Evolutionary conservation across 2,888 invertebrate genomes (phyloP), one percentile per base, ranked within the genome.

Genomic region (Stenotaenia linearis): DNA sequence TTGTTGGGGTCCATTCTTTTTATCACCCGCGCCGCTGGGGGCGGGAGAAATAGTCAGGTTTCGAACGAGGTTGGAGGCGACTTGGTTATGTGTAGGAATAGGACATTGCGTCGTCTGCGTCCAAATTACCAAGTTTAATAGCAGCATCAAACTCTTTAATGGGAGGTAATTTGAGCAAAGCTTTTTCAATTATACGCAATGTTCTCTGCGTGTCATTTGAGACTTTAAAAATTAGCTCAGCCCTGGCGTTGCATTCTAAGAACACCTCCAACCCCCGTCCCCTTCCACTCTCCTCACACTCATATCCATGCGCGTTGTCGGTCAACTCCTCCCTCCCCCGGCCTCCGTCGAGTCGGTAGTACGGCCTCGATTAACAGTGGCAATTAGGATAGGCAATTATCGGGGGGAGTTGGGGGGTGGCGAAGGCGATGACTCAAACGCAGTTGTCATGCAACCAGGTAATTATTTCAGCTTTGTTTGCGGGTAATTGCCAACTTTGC

Each of bases 381-480:
- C 77, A 77, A 77, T 77, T 77, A 77, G 35, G 77, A 37, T 35
- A 35, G 35, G 77, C 77, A 77, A 77, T 77, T 77, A 77, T 77
- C 77, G 77, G 77, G 77, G 40, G 77, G 40, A 23, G 32, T 77
- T 37, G 61, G 61, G 61, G 61, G 61, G 61, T 61, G 61, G 61
- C 15, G 61, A 61, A 61, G 61, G 61, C 77, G 77, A 77, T 77
- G 77, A 77, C 77, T 77, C 77, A 77, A 77, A 77, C 61, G 77
- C 25, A 77, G 77, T 77, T 77, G 77, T 77, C 77, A 77, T 77
- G 77, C 77, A 77, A 77, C 40, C 77, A 45, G 77, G 77, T 77
- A 77, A 77, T 77, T 77, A 77, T 77, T 77, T 77, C 35, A 77
- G 77, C 77, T 77, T 77, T 77, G 77, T 77, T 77, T 77, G 77